Percentiles rank a stretch among this genome's conserved stretches.
These are phyloP conservation scores for Aporophyla nigra DNA, from an alignment of 2,888 invertebrate species.

Conservation along the genomic window DNA sequence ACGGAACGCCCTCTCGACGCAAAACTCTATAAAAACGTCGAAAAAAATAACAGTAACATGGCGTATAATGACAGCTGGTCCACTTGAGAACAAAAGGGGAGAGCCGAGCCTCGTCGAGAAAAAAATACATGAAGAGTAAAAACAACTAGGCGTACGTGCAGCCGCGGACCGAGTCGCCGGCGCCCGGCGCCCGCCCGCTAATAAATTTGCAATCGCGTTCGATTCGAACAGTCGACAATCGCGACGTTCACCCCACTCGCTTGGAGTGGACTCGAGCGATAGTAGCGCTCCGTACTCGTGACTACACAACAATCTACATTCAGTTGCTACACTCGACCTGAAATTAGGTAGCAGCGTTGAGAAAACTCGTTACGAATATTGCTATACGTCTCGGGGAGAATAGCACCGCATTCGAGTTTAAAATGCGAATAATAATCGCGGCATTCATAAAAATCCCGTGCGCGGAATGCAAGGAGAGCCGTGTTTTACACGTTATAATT, in stretches of 20 bases:
- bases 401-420: constrained; percentile 89
- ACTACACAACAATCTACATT: constrained; percentile 70
- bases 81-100: constrained; percentile 91
- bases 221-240: constrained; percentile 81
- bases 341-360: constrained; percentile 88
- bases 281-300: constrained; percentile 64
- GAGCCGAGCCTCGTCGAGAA: constrained; percentile 89
- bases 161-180: constrained; percentile 77
- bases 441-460: constrained; percentile 90
- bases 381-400: constrained; percentile 89
- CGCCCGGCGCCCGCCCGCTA: constrained; percentile 83
- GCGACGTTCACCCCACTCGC: constrained; percentile 75
- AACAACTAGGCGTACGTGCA: constrained; percentile 87
- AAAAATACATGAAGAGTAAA: constrained; percentile 90
- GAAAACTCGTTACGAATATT: constrained; percentile 91
- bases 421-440: constrained; percentile 90
- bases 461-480: constrained; percentile 89
- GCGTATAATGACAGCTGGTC: constrained; percentile 92
- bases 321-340: constrained; percentile 83
- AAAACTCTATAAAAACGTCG: constrained; percentile 90
- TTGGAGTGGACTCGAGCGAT: constrained; percentile 77
- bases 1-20: constrained; percentile 89
- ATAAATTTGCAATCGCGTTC: constrained; percentile 90
- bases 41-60: constrained; percentile 91
- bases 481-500: constrained; percentile 91